phyloP scores from a whole-genome alignment of 1,140 invertebrate genomes.

The Magallana gigas region DNA sequence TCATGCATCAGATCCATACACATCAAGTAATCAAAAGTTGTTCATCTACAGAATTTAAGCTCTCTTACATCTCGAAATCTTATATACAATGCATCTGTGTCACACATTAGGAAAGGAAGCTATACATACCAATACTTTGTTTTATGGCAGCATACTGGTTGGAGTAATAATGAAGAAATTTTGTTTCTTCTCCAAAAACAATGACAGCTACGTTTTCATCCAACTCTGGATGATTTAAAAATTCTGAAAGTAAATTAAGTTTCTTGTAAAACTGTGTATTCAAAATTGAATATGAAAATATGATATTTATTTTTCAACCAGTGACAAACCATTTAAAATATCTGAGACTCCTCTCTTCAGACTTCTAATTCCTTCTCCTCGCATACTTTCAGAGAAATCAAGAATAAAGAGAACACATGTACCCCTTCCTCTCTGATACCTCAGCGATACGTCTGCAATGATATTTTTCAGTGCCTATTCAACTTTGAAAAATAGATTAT shows the following conservation, averaged over 20 bases:
- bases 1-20: neutral
- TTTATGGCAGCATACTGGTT: neutral
- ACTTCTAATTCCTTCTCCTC: neutral
- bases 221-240: neutral
- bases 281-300: too few species aligned
- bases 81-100: too few species aligned
- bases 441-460: neutral
- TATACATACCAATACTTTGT: neutral
- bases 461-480: too few species aligned
- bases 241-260: neutral
- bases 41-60: too few species aligned
- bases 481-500: too few species aligned
- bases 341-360: neutral
- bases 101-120: too few species aligned
- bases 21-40: neutral
- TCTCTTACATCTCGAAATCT: too few species aligned
- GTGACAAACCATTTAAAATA: neutral
- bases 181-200: neutral
- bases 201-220: constrained; percentile 13
- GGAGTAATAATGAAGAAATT: constrained; percentile 12
- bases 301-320: too few species aligned
- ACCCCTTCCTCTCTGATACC: neutral
- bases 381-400: neutral
- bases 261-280: too few species aligned
- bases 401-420: neutral